phyloP scores from a whole-genome alignment of 23 tunicate genomes.

The Halocynthia roretzi region DNA sequence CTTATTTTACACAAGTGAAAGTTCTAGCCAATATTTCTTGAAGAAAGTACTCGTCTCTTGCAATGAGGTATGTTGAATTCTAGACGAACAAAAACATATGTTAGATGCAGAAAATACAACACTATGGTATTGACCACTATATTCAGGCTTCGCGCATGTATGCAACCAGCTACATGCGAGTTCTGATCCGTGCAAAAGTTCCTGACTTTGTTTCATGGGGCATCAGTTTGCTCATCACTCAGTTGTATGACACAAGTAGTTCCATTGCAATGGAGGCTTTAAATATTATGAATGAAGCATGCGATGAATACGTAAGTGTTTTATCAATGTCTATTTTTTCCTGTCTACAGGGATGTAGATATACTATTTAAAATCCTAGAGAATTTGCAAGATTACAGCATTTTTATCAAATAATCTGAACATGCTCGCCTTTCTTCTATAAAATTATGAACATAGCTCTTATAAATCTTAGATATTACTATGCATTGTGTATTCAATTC shows the following conservation, averaged over 20 bases:
- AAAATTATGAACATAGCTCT: too few relatives aligned
- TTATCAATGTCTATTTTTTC: background rate
- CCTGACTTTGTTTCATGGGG: slow-evolving; percentile 76
- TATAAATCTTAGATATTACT: too few relatives aligned
- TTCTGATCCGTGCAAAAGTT: slow-evolving; percentile 55
- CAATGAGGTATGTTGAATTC: slow-evolving; percentile 46
- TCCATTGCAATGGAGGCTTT: slow-evolving; percentile 72
- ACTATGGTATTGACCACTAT: background rate
- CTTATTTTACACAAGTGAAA: slow-evolving; percentile 51
- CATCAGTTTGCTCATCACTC: slow-evolving; percentile 55
- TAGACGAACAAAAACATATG: too few relatives aligned
- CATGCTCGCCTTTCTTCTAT: too few relatives aligned
- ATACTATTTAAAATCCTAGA: too few relatives aligned
- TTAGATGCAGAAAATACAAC: too few relatives aligned
- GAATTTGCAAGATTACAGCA: too few relatives aligned
- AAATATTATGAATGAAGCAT: slow-evolving; percentile 79
- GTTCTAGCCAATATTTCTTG: slow-evolving; percentile 40
- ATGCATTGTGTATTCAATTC: too few relatives aligned
- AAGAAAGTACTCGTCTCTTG: slow-evolving; percentile 51
- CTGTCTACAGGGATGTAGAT: background rate
- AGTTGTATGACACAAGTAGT: slow-evolving; percentile 60
- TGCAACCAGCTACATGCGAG: slow-evolving; percentile 71
- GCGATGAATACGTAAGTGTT: slow-evolving; percentile 45
- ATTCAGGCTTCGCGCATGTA: slow-evolving; percentile 54
- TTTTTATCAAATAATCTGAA: too few relatives aligned